Conservation (phyloP, 2,888 invertebrate genomes). For the Nebria brevicollis region DNA sequence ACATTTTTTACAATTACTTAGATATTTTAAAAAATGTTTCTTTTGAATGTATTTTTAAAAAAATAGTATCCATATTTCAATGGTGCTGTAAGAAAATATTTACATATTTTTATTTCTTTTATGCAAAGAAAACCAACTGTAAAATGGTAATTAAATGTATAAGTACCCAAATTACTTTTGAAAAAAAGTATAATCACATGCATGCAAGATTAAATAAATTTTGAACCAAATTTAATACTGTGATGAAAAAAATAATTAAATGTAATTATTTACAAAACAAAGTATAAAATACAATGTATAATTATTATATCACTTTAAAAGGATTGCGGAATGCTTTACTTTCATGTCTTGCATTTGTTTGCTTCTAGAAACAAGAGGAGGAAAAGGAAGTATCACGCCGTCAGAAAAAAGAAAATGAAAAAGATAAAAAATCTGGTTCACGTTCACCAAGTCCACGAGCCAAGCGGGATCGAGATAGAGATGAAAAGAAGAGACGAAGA, state of each 20-base stretch:
- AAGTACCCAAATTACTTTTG: background rate
- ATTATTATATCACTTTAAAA: background rate
- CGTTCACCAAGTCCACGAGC: slow-evolving; percentile 60
- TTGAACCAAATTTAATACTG: background rate
- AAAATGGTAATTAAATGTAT: background rate
- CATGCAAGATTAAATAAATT: background rate
- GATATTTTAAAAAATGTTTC: background rate
- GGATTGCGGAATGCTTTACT: background rate
- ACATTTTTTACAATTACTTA: too few species aligned
- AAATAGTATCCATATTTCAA: background rate
- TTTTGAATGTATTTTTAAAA: background rate
- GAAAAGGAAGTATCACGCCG: slow-evolving; percentile 74
- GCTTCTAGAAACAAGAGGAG: slow-evolving; percentile 79
- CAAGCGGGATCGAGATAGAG: slow-evolving; percentile 57
- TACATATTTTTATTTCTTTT: background rate
- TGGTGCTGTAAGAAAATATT: background rate
- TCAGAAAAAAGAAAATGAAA: slow-evolving; percentile 75
- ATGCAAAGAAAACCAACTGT: background rate
- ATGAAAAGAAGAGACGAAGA: slow-evolving; percentile 60
- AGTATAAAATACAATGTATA: slow-evolving; percentile 1
- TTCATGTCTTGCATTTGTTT: slow-evolving; percentile 55
- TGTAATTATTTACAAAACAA: background rate
- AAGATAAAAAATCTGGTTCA: slow-evolving; percentile 54
- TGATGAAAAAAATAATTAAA: background rate
- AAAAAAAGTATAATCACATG: background rate